These are phyloP conservation scores for Hypothenemus hampei DNA, from an alignment of 1,140 invertebrate genomes.

Conservation along the genomic window DNA sequence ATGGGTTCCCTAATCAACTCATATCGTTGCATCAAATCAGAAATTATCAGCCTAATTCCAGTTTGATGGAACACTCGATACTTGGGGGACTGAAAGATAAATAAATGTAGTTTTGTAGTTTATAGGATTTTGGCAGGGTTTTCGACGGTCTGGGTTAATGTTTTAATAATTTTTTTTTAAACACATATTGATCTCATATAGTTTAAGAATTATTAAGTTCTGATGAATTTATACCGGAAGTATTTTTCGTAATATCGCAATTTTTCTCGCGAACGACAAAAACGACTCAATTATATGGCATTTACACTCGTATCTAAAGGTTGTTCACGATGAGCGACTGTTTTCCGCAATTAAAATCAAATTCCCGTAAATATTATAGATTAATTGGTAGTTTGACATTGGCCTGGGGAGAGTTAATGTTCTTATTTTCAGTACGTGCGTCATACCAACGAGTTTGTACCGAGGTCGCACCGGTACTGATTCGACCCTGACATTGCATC, in stretches of 20 bases:
- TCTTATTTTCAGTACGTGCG: conserved; percentile 2
- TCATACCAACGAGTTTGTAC: background rate
- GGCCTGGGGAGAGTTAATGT: conserved; percentile 7
- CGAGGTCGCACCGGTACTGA: background rate
- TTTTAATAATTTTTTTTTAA: no score
- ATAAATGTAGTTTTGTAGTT: conserved; percentile 32
- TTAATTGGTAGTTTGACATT: conserved; percentile 22
- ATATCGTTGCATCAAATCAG: conserved; percentile 95
- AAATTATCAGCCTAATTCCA: conserved; percentile 83
- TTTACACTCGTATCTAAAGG: conserved; percentile 15
- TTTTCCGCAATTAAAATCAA: conserved; percentile 19
- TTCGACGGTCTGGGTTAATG: conserved; percentile 6
- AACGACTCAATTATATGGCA: conserved; percentile 12
- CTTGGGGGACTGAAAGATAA: conserved; percentile 55
- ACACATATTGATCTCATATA: conserved; percentile 24
- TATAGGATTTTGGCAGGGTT: conserved; percentile 2
- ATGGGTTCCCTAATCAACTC: conserved; percentile 87
- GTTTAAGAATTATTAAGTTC: no score
- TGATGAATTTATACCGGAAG: background rate
- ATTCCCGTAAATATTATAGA: conserved; percentile 19
- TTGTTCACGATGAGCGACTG: conserved; percentile 5
- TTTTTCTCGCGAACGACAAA: conserved; percentile 20
- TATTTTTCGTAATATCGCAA: conserved; percentile 4
- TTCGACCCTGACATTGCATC: conserved; percentile 4
- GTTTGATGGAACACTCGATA: conserved; percentile 54